Evolutionary conservation across 92 coral and sea anemone species (phyloP).

Genomic region (Phenganax marumi): DNA sequence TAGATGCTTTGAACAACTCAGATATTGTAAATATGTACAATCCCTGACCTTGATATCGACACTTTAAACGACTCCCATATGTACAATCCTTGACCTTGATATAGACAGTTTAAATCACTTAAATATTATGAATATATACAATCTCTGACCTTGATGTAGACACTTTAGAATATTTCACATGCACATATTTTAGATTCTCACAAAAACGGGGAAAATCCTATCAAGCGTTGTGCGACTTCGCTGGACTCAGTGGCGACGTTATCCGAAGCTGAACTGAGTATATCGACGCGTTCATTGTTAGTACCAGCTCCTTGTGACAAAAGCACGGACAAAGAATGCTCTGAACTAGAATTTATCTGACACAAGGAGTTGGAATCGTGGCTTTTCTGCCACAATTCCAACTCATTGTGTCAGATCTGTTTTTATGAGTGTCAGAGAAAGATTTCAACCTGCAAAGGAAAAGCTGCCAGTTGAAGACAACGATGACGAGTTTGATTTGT

Average conservation of each 20-base stretch:
- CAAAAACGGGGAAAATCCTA: not conserved
- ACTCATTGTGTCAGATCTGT: not conserved
- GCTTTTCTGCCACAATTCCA: not conserved
- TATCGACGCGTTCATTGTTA: constrained; percentile 18
- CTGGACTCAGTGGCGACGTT: not conserved
- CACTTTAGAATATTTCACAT: too few relatives aligned
- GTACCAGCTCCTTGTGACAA: constrained; percentile 19
- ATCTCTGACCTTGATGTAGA: too few relatives aligned
- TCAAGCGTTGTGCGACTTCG: constrained; percentile 7
- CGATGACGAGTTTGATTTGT: constrained; percentile 14
- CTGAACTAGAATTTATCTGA: not conserved
- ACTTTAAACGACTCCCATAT: too few relatives aligned
- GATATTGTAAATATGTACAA: too few relatives aligned
- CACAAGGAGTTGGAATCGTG: constrained; percentile 2
- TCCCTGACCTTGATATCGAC: too few relatives aligned
- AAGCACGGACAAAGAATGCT: constrained; percentile 1
- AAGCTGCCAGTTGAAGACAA: not conserved
- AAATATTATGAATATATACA: too few relatives aligned
- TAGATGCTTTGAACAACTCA: too few relatives aligned
- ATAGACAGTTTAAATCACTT: too few relatives aligned
- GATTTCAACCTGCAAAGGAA: not conserved
- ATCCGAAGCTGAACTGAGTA: not conserved
- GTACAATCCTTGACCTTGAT: too few relatives aligned
- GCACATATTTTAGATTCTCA: not conserved
- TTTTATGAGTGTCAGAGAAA: constrained; percentile 26